Conservation (phyloP, 2,113 vertebrate species). For the Myrmecobius fasciatus region DNA sequence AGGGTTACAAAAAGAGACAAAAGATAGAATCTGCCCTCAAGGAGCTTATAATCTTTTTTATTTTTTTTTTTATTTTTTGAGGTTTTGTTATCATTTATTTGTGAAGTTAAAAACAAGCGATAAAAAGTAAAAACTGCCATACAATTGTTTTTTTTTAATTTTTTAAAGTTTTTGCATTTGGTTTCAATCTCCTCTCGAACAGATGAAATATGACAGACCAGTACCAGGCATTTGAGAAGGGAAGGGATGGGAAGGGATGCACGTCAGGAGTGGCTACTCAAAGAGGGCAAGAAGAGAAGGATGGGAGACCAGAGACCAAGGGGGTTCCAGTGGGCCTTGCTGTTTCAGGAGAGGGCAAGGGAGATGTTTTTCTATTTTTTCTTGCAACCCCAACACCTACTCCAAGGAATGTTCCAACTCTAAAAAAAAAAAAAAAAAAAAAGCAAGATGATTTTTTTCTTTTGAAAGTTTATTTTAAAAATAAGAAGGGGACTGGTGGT, state of each 20-base stretch:
- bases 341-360: background rate
- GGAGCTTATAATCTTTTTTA: too few species aligned
- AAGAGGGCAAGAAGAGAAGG: background rate
- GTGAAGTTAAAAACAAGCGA: conserved; percentile 97
- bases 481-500: conserved; percentile 70
- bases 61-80: too few species aligned
- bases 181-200: conserved; percentile 80
- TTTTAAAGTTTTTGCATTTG: conserved; percentile 60
- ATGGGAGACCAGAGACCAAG: background rate
- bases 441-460: conserved; percentile 80
- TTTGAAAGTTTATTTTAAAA: conserved; percentile 83
- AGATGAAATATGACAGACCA: conserved; percentile 82
- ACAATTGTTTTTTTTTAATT: conserved; percentile 80
- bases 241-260: conserved; percentile 1
- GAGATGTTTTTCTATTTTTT: background rate
- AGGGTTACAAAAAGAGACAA: too few species aligned
- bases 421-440: conserved; percentile 79
- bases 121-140: conserved; percentile 93
- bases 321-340: background rate
- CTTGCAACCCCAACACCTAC: conserved; percentile 76
- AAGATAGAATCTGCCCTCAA: too few species aligned
- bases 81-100: conserved; percentile 90
- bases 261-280: background rate
- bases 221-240: conserved; percentile 71
- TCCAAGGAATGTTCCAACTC: conserved; percentile 83